Conservation (phyloP, 2,888 invertebrate species). For the Ornithoptera priamus region DNA sequence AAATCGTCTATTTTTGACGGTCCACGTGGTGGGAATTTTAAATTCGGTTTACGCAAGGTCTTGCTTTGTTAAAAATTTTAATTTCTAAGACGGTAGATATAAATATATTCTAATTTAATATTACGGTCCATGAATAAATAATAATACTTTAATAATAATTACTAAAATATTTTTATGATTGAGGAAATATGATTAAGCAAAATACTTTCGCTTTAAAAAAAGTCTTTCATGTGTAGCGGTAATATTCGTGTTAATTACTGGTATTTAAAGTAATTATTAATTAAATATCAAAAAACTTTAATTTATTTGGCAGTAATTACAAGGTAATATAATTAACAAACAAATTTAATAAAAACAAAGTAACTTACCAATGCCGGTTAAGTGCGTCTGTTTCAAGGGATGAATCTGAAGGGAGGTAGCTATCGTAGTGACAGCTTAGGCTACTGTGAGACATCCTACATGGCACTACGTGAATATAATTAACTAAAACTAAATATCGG, state of each 20-base stretch:
- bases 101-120: neutral
- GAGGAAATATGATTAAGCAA: too few relatives aligned
- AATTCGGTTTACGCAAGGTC: neutral
- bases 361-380: conserved; percentile 73
- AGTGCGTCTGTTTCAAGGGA: conserved; percentile 76
- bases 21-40: conserved; percentile 12
- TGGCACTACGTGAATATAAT: conserved; percentile 68
- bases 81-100: neutral
- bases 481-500: conserved; percentile 59
- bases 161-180: too few relatives aligned
- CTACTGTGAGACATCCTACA: conserved; percentile 80
- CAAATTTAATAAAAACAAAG: neutral
- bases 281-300: neutral
- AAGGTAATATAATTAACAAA: neutral
- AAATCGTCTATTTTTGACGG: conserved; percentile 5
- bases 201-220: too few relatives aligned
- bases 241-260: too few relatives aligned
- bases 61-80: neutral
- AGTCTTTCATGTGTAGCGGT: too few relatives aligned
- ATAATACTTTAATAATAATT: neutral
- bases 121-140: neutral
- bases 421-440: conserved; percentile 75
- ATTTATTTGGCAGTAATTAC: neutral
- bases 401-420: conserved; percentile 74
- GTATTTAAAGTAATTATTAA: neutral